Evolutionary conservation across 2,113 vertebrate genomes (phyloP).

Genomic region (Dipodomys stephensi): DNA sequence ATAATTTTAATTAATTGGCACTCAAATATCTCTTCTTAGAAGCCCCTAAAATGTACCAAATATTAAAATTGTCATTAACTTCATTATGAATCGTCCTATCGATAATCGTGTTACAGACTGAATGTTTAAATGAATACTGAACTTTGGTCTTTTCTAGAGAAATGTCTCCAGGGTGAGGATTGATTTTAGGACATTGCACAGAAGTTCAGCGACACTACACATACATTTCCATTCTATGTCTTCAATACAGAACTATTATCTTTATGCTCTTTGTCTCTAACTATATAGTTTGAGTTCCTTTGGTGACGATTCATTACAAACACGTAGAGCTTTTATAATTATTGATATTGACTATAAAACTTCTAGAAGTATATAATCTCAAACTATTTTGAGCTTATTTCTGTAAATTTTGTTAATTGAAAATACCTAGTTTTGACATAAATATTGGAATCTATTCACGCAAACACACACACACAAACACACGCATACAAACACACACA

Average conservation of each 20-base stretch:
- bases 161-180: background rate
- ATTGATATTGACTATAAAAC: background rate
- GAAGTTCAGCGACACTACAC: background rate
- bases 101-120: slow-evolving; percentile 47
- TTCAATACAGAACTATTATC: background rate
- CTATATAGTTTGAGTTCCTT: slow-evolving; percentile 21
- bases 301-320: background rate
- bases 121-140: background rate
- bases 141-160: background rate
- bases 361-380: background rate
- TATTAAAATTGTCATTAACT: slow-evolving; percentile 82
- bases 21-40: slow-evolving; percentile 78
- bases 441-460: too few species aligned
- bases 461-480: too few species aligned
- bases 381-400: background rate
- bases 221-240: background rate
- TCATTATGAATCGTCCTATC: slow-evolving; percentile 72
- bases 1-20: slow-evolving; percentile 80
- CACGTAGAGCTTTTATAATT: background rate
- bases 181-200: background rate
- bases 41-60: slow-evolving; percentile 79
- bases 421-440: background rate
- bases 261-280: background rate
- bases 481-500: too few species aligned
- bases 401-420: background rate